A percentile compares a stretch with the other conserved stretches of the same genome.
phyloP scores from a whole-genome alignment of 2,797 vertebrate genomes.

The Pygocentrus nattereri region DNA sequence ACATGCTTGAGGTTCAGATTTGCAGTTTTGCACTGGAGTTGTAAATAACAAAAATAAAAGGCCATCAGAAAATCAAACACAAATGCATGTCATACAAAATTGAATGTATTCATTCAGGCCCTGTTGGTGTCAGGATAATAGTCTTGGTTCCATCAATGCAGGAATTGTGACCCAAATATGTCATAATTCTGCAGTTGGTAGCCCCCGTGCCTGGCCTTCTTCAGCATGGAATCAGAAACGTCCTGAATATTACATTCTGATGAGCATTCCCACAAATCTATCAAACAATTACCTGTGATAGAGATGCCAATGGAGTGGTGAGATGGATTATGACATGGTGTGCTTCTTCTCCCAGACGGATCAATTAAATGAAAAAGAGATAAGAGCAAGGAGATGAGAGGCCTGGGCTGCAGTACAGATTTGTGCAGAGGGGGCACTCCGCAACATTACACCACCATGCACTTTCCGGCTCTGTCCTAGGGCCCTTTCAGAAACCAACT shows the following conservation, averaged over 20 bases:
- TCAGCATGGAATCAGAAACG: conserved; percentile 12
- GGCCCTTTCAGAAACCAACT: conserved; percentile 49
- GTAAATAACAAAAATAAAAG: background rate
- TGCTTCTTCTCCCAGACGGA: conserved; percentile 29
- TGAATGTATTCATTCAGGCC: background rate
- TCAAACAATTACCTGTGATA: conserved; percentile 48
- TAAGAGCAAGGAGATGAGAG: conserved; percentile 39
- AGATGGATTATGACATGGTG: conserved; percentile 36
- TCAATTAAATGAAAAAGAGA: conserved; percentile 52
- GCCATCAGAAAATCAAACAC: no score
- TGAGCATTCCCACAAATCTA: conserved; percentile 40
- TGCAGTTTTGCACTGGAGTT: no score
- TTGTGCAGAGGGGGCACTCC: background rate
- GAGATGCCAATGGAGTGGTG: conserved; percentile 29
- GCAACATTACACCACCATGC: conserved; percentile 30
- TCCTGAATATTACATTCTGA: conserved; percentile 28
- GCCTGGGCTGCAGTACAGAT: conserved; percentile 1
- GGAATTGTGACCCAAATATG: conserved; percentile 29
- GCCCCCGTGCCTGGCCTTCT: background rate
- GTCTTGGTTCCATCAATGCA: conserved; percentile 13
- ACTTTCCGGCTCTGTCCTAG: conserved; percentile 37
- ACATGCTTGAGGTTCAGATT: no score
- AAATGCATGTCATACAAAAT: background rate
- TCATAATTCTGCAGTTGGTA: background rate
- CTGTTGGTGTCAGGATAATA: background rate